Percentiles rank a stretch among this genome's conserved stretches.
phyloP scores from a whole-genome alignment of 1,140 invertebrate species.

The Pantala flavescens region DNA sequence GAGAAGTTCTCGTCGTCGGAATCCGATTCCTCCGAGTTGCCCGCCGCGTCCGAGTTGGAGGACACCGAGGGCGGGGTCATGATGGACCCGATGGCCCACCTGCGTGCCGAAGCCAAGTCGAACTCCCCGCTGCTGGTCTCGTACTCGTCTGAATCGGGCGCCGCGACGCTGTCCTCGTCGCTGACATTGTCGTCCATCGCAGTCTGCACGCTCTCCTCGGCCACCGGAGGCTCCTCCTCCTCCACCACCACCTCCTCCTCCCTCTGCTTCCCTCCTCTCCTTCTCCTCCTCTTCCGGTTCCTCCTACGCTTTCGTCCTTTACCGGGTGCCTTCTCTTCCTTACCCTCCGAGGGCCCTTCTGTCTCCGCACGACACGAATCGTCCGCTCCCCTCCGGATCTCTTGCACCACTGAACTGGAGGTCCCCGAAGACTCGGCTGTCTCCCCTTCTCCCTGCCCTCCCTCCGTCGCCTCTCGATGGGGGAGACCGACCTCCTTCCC shows the following conservation, averaged over 20 bases:
- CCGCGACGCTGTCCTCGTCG: background rate
- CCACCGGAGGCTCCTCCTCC: background rate
- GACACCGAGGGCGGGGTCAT: background rate
- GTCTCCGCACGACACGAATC: background rate
- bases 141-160: background rate
- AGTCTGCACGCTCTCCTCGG: background rate
- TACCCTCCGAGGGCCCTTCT: constrained; percentile 18
- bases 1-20: constrained; percentile 39
- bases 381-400: background rate
- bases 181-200: background rate
- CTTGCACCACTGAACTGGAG: background rate
- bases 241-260: background rate
- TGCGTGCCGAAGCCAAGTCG: background rate
- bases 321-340: background rate
- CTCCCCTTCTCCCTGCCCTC: constrained; percentile 31
- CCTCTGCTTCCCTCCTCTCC: background rate
- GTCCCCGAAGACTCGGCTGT: constrained; percentile 29
- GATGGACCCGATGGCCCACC: background rate
- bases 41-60: background rate
- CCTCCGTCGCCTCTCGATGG: background rate
- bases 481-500: background rate
- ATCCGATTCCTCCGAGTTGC: constrained; percentile 12
- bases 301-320: background rate
- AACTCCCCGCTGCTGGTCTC: constrained; percentile 14
- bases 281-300: constrained; percentile 7